phyloP scores from a whole-genome alignment of 2,888 invertebrate species.

The Patella ulyssiponensis region DNA sequence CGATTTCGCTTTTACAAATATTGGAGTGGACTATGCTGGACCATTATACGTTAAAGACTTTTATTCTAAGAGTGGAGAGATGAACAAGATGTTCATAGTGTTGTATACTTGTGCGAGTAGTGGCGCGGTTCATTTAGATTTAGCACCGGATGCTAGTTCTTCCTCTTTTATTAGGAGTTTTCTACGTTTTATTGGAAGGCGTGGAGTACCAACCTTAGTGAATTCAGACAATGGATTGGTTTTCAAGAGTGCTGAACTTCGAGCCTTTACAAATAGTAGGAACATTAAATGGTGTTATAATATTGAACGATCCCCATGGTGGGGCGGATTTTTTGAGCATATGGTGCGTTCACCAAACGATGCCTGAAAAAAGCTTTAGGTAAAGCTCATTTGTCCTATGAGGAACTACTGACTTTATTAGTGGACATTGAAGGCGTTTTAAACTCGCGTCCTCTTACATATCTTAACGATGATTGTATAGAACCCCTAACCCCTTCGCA shows the following conservation, averaged over 20 bases:
- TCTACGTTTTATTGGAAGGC: background rate
- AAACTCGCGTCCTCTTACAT: too few relatives aligned
- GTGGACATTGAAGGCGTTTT: too few relatives aligned
- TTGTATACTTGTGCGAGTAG: background rate
- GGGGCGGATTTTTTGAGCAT: background rate
- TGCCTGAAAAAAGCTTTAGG: background rate
- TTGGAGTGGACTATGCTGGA: too few relatives aligned
- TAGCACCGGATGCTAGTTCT: conserved; percentile 4
- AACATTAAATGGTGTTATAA: background rate
- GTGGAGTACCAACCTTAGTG: background rate
- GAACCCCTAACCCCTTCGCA: too few relatives aligned
- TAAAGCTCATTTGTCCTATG: background rate
- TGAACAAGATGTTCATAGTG: background rate
- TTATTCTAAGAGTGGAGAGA: background rate
- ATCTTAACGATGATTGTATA: too few relatives aligned
- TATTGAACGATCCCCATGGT: background rate
- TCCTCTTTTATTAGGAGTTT: background rate
- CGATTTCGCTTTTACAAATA: too few relatives aligned
- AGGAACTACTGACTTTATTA: background rate
- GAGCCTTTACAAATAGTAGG: background rate
- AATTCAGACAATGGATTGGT: background rate
- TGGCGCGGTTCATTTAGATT: background rate
- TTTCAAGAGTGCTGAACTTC: background rate
- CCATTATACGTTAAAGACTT: background rate
- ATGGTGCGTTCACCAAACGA: background rate